Conservation (phyloP, 2,113 vertebrate species). For the Sebastes schlegelii region DNA sequence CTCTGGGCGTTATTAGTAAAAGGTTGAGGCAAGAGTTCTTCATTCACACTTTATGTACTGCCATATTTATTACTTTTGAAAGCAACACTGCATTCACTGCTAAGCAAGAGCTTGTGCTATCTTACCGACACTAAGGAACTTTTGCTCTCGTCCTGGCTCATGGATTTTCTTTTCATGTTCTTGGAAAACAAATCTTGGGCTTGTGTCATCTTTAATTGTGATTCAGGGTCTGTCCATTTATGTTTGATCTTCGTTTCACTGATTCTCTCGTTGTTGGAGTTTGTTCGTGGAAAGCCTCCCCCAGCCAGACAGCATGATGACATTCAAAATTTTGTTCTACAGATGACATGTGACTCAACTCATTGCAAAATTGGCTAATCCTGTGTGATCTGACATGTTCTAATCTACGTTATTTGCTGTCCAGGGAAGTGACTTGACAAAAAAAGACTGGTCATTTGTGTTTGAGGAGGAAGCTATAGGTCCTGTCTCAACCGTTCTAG, state of each 20-base stretch:
- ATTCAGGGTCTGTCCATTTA: slow-evolving; percentile 38
- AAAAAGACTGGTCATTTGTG: slow-evolving; percentile 13
- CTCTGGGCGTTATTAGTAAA: slow-evolving; percentile 54
- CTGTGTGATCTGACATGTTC: background rate
- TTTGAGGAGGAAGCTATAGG: slow-evolving; percentile 6
- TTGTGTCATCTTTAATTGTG: slow-evolving; percentile 25
- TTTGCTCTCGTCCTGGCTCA: slow-evolving; percentile 45
- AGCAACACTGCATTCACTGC: slow-evolving; percentile 69
- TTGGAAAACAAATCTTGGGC: slow-evolving; percentile 54
- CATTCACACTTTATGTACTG: slow-evolving; percentile 31
- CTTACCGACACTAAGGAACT: slow-evolving; percentile 71
- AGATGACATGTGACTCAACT: slow-evolving; percentile 71
- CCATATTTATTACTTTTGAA: slow-evolving; percentile 38
- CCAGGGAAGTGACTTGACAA: slow-evolving; percentile 13
- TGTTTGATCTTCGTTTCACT: slow-evolving; percentile 25
- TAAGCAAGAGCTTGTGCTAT: slow-evolving; percentile 52
- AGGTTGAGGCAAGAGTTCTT: slow-evolving; percentile 21
- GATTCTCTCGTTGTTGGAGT: slow-evolving; percentile 28
- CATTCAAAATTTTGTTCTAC: slow-evolving; percentile 24
- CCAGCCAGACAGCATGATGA: slow-evolving; percentile 47
- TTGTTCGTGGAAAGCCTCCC: slow-evolving; percentile 35
- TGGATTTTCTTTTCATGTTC: slow-evolving; percentile 60
- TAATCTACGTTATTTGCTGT: slow-evolving; percentile 22
- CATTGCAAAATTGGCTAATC: background rate
- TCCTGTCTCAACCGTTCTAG: background rate